These are phyloP conservation scores for Macroglossus sobrinus DNA, from an alignment of 2,113 vertebrate species.

Conservation along the genomic window DNA sequence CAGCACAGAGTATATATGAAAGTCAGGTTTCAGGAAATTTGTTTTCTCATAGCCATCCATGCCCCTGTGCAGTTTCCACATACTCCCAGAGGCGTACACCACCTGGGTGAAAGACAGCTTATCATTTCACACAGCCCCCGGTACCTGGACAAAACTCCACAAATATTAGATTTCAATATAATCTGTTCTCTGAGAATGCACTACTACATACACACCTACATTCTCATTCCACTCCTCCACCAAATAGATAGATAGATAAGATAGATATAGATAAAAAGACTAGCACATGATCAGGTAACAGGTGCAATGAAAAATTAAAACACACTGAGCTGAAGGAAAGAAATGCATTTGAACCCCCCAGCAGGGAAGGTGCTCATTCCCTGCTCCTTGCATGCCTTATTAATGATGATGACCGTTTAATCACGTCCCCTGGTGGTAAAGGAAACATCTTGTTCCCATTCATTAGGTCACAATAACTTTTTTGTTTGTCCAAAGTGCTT, in stretches of 20 bases:
- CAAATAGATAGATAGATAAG: too few relatives aligned
- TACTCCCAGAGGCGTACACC: background rate
- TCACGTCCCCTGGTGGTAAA: conserved; percentile 67
- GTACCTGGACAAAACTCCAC: background rate
- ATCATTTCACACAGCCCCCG: background rate
- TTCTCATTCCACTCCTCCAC: background rate
- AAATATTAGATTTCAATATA: background rate
- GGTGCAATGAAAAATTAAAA: conserved; percentile 56
- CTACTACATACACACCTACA: too few relatives aligned
- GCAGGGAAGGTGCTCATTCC: conserved; percentile 51
- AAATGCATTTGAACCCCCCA: conserved; percentile 58
- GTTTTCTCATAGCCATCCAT: background rate
- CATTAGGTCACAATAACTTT: conserved; percentile 81
- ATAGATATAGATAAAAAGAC: background rate
- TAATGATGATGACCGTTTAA: conserved; percentile 69
- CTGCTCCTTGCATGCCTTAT: conserved; percentile 67
- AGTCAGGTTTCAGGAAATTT: background rate
- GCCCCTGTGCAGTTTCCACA: background rate
- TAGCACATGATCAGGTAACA: background rate
- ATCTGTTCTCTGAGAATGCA: background rate
- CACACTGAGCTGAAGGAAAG: conserved; percentile 48
- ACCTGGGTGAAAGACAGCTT: background rate
- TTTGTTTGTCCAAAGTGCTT: conserved; percentile 76
- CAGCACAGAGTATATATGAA: background rate
- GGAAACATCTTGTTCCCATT: conserved; percentile 81